A percentile compares a stretch with the other conserved stretches of the same genome.
phyloP scores from a whole-genome alignment of 2,113 vertebrate genomes.

The Haliaeetus leucogaster region DNA sequence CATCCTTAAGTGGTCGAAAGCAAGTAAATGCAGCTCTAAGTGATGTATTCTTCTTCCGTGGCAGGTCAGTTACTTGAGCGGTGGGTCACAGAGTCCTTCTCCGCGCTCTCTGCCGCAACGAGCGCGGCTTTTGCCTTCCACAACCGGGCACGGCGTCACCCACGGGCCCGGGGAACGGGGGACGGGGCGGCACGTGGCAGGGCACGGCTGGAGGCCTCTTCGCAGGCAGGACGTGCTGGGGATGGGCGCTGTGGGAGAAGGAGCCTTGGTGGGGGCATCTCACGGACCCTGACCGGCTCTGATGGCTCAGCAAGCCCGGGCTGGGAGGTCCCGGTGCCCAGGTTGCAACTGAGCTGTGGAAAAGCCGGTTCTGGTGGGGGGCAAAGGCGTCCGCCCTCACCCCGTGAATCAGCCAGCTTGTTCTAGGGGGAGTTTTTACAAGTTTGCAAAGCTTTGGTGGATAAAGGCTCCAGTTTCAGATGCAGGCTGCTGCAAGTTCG shows the following conservation, averaged over 20 bases:
- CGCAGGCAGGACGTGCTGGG: neutral
- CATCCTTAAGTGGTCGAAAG: neutral
- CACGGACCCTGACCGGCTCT: fast-evolving
- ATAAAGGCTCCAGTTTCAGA: slow-evolving; percentile 10
- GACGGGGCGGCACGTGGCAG: neutral
- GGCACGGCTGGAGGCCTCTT: neutral
- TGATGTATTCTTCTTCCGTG: neutral
- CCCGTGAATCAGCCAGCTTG: neutral
- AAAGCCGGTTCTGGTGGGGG: neutral
- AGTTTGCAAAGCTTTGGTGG: neutral
- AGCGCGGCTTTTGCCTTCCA: neutral
- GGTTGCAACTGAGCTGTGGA: neutral
- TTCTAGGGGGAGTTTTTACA: slow-evolving; percentile 9
- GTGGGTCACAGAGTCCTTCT: neutral
- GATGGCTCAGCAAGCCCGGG: neutral
- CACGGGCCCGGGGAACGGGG: neutral
- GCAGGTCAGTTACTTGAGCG: neutral
- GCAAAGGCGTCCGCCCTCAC: neutral
- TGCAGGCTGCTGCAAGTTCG: neutral
- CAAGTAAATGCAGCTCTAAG: neutral
- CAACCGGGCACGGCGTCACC: fast-evolving
- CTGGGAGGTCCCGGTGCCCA: fast-evolving
- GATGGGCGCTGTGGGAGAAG: neutral
- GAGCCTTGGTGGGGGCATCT: neutral
- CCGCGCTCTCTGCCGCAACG: neutral